Conservation (phyloP, 2,797 vertebrate genomes). For the Calcarius lapponicus region DNA sequence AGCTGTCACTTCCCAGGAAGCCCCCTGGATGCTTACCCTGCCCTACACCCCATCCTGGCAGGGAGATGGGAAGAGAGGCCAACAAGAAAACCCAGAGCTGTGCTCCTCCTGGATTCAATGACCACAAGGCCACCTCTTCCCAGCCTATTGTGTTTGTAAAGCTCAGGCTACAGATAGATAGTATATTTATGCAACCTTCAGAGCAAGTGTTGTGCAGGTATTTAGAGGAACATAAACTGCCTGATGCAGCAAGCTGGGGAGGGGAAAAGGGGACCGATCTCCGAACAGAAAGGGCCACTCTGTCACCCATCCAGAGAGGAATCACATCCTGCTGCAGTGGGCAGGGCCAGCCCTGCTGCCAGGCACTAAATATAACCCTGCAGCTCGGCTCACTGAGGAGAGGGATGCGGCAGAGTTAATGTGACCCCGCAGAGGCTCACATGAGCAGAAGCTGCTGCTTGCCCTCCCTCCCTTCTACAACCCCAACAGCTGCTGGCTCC, state of each 20-base stretch:
- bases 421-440: background rate
- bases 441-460: background rate
- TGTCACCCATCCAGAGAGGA: background rate
- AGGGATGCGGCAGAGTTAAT: background rate
- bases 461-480: background rate
- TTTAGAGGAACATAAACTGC: background rate
- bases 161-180: background rate
- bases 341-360: constrained; percentile 17
- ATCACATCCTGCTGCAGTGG: background rate
- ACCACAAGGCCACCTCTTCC: background rate
- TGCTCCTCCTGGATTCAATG: background rate
- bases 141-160: fast-evolving
- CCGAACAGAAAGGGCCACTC: background rate
- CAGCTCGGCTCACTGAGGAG: background rate
- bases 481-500: background rate
- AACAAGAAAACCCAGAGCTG: background rate
- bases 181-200: background rate
- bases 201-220: background rate
- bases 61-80: background rate
- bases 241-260: background rate
- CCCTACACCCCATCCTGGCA: background rate
- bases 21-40: background rate
- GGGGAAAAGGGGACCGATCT: too few species aligned
- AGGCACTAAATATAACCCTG: background rate
- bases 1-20: background rate